A percentile compares a stretch with the other conserved stretches of the same genome.
These are phyloP conservation scores for Sebastes vulpes DNA, from an alignment of 2,797 vertebrate genomes.

Conservation along the genomic window DNA sequence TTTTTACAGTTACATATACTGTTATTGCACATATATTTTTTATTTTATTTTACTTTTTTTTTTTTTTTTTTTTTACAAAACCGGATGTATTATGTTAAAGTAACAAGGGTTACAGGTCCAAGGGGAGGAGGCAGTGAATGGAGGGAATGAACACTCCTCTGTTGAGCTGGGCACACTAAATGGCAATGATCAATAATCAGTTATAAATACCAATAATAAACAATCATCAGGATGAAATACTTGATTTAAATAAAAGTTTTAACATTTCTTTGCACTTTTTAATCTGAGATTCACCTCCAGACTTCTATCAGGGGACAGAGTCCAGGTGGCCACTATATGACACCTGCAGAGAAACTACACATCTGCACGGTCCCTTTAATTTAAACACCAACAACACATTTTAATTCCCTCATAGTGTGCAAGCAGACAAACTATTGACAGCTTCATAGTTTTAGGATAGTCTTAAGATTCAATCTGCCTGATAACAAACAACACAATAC, in stretches of 20 bases:
- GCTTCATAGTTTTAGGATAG: background rate
- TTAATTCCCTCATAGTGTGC: background rate
- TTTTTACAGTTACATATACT: background rate
- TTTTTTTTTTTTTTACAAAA: background rate
- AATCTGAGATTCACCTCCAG: background rate
- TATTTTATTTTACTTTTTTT: background rate
- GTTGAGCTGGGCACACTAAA: background rate
- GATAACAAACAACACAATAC: background rate
- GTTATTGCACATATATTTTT: background rate
- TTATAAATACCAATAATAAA: background rate
- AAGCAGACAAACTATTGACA: background rate
- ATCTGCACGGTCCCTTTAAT: background rate
- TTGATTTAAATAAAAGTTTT: background rate
- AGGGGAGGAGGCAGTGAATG: background rate
- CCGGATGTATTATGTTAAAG: background rate
- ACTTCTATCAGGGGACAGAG: background rate
- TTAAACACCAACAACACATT: conserved; percentile 3
- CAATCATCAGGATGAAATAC: background rate
- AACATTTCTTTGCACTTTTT: background rate
- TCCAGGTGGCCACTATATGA: background rate
- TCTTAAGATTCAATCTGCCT: background rate
- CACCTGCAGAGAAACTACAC: background rate
- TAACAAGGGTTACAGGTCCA: background rate
- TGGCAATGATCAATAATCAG: background rate
- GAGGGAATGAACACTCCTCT: background rate